Conservation (phyloP, 2,888 invertebrate genomes). For the Ormyrus pomaceus region DNA sequence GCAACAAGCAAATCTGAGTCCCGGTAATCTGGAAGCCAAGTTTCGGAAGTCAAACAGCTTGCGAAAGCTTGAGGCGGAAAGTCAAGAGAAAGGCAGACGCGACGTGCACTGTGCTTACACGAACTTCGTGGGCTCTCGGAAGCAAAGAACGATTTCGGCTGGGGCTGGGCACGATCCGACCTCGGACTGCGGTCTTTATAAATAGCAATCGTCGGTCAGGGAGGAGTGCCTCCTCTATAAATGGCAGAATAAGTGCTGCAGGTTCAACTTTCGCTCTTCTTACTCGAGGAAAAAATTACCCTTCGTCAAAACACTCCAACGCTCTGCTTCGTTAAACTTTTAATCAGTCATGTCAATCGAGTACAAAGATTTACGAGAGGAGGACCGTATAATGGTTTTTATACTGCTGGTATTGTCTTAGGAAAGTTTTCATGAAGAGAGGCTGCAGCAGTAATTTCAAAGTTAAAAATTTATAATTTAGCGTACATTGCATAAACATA, state of each 20-base stretch:
- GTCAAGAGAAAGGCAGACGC: neutral
- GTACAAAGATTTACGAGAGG: too few species aligned
- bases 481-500: too few species aligned
- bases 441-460: too few species aligned
- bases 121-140: neutral
- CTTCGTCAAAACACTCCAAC: too few species aligned
- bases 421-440: too few species aligned
- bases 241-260: constrained; percentile 18
- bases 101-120: neutral
- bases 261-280: neutral
- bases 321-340: too few species aligned
- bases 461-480: too few species aligned
- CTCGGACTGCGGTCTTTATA: constrained; percentile 15
- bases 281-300: too few species aligned
- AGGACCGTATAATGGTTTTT: too few species aligned
- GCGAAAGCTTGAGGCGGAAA: neutral
- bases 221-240: neutral
- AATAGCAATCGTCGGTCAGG: constrained; percentile 13
- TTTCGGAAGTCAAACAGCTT: constrained; percentile 10
- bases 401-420: too few species aligned
- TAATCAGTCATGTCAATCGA: too few species aligned
- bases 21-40: neutral
- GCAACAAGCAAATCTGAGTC: neutral
- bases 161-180: neutral
- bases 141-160: neutral